These are phyloP conservation scores for Agonopterix arenella DNA, from an alignment of 2,888 invertebrate genomes.

Conservation along the genomic window DNA sequence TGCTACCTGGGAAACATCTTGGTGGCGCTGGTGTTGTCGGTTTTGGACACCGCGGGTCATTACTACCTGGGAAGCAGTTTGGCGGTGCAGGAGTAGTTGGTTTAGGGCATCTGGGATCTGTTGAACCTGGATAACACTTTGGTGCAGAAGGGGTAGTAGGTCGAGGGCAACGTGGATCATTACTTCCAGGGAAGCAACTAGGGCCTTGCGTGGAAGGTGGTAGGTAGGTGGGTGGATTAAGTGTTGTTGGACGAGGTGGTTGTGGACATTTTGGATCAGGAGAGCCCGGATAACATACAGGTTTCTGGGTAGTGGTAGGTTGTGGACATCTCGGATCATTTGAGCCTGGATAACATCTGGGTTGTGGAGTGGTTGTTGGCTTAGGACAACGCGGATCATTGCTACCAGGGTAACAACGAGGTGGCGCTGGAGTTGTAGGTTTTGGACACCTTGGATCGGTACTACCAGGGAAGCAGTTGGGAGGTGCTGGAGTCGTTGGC, in stretches of 20 bases:
- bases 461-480: constrained; percentile 21
- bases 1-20: constrained; percentile 22
- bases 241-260: constrained; percentile 28
- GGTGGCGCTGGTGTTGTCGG: no score
- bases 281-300: constrained; percentile 32
- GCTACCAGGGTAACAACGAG: constrained; percentile 31
- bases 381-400: constrained; percentile 40
- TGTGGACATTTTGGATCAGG: constrained; percentile 45
- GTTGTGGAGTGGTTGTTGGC: constrained; percentile 30
- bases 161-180: constrained; percentile 16
- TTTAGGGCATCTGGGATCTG: constrained; percentile 23
- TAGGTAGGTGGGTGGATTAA: constrained; percentile 27
- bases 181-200: constrained; percentile 33
- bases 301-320: constrained; percentile 25
- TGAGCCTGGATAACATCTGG: constrained; percentile 27
- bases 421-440: constrained; percentile 23
- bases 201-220: constrained; percentile 23
- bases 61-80: constrained; percentile 24
- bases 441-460: constrained; percentile 36
- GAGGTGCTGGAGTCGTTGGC: constrained; percentile 31
- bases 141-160: constrained; percentile 17
- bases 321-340: constrained; percentile 45
- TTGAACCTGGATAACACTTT: constrained; percentile 25
- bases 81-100: constrained; percentile 24
- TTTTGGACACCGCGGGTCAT: no score